Conservation (phyloP, 2,113 vertebrate genomes). For the Odontophorus gujanensis region DNA sequence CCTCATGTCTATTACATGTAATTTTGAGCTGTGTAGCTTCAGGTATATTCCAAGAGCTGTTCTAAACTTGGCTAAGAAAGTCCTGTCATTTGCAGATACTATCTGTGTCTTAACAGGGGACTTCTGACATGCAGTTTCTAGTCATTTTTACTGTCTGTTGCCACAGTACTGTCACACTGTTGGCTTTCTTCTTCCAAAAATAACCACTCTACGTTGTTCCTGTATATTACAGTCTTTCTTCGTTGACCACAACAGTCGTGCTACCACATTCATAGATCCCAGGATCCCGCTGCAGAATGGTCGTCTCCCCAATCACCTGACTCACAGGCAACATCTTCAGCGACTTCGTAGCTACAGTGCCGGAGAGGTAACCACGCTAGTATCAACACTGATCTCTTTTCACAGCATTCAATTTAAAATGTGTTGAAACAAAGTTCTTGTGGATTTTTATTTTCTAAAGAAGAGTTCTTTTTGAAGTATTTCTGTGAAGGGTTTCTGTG, state of each 20-base stretch:
- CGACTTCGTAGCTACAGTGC: slow-evolving; percentile 97
- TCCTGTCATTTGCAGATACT: background rate
- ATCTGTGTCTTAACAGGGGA: background rate
- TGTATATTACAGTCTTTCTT: slow-evolving; percentile 90
- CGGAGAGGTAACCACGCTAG: slow-evolving; percentile 86
- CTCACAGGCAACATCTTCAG: slow-evolving; percentile 95
- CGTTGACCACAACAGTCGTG: slow-evolving; percentile 97
- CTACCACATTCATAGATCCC: slow-evolving; percentile 97
- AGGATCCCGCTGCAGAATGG: slow-evolving; percentile 95
- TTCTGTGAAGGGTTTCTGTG: background rate
- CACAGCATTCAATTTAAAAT: background rate
- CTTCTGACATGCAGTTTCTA: background rate
- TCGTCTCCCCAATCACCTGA: slow-evolving; percentile 90
- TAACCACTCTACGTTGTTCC: background rate
- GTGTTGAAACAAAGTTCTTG: background rate
- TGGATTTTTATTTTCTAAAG: background rate
- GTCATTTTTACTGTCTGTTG: background rate
- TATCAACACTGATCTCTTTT: background rate
- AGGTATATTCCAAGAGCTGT: background rate
- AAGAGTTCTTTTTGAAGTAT: background rate
- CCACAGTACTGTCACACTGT: background rate
- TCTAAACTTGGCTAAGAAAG: background rate
- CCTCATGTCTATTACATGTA: background rate
- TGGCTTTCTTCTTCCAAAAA: background rate
- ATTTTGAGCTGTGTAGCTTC: background rate